Conservation (phyloP, 2,888 invertebrate genomes). For the Melieria picta region DNA sequence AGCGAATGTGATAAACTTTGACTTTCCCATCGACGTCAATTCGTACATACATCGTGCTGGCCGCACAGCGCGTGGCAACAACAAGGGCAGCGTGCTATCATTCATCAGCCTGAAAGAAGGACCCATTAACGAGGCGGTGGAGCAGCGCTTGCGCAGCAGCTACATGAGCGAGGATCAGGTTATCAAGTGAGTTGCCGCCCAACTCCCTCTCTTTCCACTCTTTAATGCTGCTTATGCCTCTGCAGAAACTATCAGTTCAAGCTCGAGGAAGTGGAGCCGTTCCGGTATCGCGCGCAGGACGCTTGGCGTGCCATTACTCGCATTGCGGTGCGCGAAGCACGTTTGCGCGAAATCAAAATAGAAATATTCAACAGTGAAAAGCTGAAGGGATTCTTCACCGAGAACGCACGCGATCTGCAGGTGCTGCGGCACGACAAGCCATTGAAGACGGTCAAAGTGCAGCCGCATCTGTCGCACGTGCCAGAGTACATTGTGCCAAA, state of each 20-base stretch:
- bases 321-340: slow-evolving; percentile 91
- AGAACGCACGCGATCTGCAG: slow-evolving; percentile 88
- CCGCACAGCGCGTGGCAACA: slow-evolving; percentile 86
- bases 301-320: slow-evolving; percentile 95
- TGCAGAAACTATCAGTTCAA: slow-evolving; percentile 90
- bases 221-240: neutral
- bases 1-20: slow-evolving; percentile 97
- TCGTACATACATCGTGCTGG: slow-evolving; percentile 98
- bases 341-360: slow-evolving; percentile 93
- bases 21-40: slow-evolving; percentile 89
- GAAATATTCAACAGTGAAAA: slow-evolving; percentile 94
- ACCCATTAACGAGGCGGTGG: slow-evolving; percentile 77
- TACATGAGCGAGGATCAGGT: slow-evolving; percentile 73
- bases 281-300: slow-evolving; percentile 93
- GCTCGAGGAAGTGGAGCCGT: slow-evolving; percentile 95
- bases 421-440: slow-evolving; percentile 87
- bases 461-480: slow-evolving; percentile 87
- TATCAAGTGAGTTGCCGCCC: slow-evolving; percentile 68
- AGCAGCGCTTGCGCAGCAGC: slow-evolving; percentile 76
- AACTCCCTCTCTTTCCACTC: neutral
- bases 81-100: slow-evolving; percentile 88
- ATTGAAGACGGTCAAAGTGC: slow-evolving; percentile 83
- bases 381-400: slow-evolving; percentile 91
- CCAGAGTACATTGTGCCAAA: slow-evolving; percentile 92
- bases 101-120: slow-evolving; percentile 87